These are phyloP conservation scores for Meteorus sp. DNA, from an alignment of 1,140 invertebrate genomes.

Conservation along the genomic window DNA sequence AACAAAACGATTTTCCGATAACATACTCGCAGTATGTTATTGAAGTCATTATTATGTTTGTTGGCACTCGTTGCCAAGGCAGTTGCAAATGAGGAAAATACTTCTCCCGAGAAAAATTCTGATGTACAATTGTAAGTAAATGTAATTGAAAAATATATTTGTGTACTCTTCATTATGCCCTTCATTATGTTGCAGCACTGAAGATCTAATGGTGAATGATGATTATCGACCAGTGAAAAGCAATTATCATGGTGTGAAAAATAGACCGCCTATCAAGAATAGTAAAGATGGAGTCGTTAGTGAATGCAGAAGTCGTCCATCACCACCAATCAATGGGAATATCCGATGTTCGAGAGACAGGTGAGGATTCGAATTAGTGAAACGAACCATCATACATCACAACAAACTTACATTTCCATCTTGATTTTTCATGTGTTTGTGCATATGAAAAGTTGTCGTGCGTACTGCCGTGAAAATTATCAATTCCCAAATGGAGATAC, in stretches of 20 bases:
- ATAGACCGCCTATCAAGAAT: too few relatives aligned
- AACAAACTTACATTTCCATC: background rate
- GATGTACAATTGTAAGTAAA: background rate
- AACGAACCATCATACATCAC: background rate
- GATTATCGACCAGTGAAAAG: background rate
- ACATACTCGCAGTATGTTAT: too few relatives aligned
- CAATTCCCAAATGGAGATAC: constrained; percentile 64
- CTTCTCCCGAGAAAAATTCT: too few relatives aligned
- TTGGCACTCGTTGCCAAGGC: too few relatives aligned
- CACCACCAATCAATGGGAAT: constrained; percentile 50
- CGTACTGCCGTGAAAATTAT: constrained; percentile 61
- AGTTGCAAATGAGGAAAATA: too few relatives aligned
- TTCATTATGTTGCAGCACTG: background rate
- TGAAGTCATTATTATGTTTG: too few relatives aligned
- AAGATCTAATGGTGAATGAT: background rate
- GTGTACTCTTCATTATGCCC: background rate
- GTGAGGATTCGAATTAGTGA: constrained; percentile 35
- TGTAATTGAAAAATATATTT: background rate
- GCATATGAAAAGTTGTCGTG: constrained; percentile 59
- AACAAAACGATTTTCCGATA: too few relatives aligned
- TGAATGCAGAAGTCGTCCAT: constrained; percentile 45
- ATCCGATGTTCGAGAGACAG: constrained; percentile 53
- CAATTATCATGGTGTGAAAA: too few relatives aligned
- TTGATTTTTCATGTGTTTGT: constrained; percentile 6
- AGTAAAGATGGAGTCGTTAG: background rate